Base-by-base conservation (phyloP, 2,797 vertebrate genomes). In the Holocentrus rufus region DNA sequence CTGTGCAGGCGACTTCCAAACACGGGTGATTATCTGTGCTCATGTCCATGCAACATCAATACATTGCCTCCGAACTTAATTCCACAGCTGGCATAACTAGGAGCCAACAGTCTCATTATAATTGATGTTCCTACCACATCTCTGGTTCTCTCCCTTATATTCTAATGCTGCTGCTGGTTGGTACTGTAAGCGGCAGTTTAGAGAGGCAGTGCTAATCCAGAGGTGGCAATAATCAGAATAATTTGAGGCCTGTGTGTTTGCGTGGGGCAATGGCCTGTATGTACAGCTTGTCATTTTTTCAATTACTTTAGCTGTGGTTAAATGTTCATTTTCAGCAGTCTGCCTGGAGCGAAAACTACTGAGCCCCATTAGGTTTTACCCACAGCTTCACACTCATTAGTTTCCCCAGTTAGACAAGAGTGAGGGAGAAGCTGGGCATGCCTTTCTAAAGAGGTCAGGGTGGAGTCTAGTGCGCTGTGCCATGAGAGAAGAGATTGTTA, bases 211-310 rank as follows among this genome's bases (percentile, higher is more conserved):
- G 81, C 85, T 85, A 91, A 91, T 93, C 91, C 85, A 63, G 81
- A 88, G 85, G 90, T 88, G 90, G 92, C 90, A 88, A 91, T 93
- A 91, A 94, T 93, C 90, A 90, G 86, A 92, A 92, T 93, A 92
- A 94, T 93, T 90, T 91, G 89, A 67, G 58, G 30, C 36, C 76
- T 79, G 74, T 55, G 72, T 82, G 76, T 72, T 74, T 79, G 88
- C 70, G 85, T 81, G 88, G 81, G 85, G 73, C 65, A n/a, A 82
- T 81, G 88, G 83, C 76, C 85, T 90, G 88, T 85, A 84, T 90
- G 83, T 88, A 91, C 72, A 72, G 88, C 91, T 91, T 93, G 91
- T 94, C 92, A 94, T 94, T 93, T 94, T 94, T 94, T 94, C 92
- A 94, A 93, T 94, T 93, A 94, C 91, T 87, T 22, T 86, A 88